Evolutionary conservation across 1,140 invertebrate species (phyloP).

Genomic region (Drosophila nebulosa): DNA sequence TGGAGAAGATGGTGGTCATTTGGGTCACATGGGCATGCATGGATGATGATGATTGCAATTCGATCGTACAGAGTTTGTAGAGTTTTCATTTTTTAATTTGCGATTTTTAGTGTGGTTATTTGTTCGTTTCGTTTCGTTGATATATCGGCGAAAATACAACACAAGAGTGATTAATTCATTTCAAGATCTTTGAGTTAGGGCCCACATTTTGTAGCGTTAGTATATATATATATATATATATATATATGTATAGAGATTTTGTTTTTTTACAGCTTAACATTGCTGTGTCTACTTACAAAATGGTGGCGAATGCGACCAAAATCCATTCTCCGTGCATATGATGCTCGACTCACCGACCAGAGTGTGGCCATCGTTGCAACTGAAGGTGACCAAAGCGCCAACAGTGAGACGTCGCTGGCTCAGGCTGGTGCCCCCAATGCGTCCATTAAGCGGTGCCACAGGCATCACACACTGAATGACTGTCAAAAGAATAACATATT

Average conservation of each 20-base stretch:
- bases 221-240: no score
- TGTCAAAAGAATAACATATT: conserved; percentile 67
- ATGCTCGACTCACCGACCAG: conserved; percentile 90
- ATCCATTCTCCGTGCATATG: conserved; percentile 92
- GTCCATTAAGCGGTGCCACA: conserved; percentile 87
- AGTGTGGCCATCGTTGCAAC: conserved; percentile 87
- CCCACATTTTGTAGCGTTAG: conserved; percentile 60
- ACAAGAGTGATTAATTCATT: conserved; percentile 73
- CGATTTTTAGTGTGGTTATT: conserved; percentile 21
- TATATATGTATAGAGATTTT: no score
- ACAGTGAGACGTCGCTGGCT: conserved; percentile 84
- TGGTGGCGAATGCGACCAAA: conserved; percentile 92
- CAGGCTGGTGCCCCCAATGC: conserved; percentile 83
- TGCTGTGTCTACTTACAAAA: conserved; percentile 84
- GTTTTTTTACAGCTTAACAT: conserved; percentile 43
- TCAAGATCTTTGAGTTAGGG: conserved; percentile 31
- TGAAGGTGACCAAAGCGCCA: conserved; percentile 89
- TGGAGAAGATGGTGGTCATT: conserved; percentile 34
- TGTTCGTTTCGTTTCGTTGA: conserved; percentile 28
- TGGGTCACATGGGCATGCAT: conserved; percentile 32
- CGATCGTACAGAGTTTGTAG: neutral
- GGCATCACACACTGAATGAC: conserved; percentile 90
- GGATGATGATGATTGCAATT: conserved; percentile 26
- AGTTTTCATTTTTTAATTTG: conserved; percentile 16
- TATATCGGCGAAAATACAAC: conserved; percentile 66